Base-by-base conservation (phyloP, 2,888 invertebrate genomes). In the Rhamphomyia laevipes region DNA sequence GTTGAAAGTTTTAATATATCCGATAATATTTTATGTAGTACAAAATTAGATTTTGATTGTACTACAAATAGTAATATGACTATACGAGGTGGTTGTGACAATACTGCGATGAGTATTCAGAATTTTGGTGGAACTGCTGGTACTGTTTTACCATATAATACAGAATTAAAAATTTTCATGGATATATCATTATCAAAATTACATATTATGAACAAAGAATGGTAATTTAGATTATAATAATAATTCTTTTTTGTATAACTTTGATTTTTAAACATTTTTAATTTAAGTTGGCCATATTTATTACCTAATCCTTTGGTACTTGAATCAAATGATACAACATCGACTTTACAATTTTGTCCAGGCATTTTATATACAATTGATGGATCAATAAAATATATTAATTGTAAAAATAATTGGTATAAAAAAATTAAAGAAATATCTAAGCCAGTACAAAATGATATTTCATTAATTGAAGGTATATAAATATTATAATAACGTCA, bases 231-330 rank as follows among this genome's bases (percentile, higher is more conserved):
- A 7, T 23, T 18, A 43, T 37, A 6, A 16, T 3, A 18, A 10
- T 18, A 46, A 49, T 45, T 40, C 3, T 13, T 13, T 11, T 45
- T 21, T 23, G 10, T 44, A 35, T 17, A 17, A 12, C 46, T 23
- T 18, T 23, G 12, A 27, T 54, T 48, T 42, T 42, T 15, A 38
- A 21, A 15, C 37, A 40, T 37, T 37, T 35, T 11, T 12, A 37
- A 31, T 44, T 43, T 55, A 65, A 47, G 58, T 60, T n/a, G 61
- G 4, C 38, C 59, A 52, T 60, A 66, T 55, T 53, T 68, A 15
- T 56, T 61, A 51, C 62, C 66, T 48, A 67, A 69, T 65, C 69
- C 68, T 45, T 58, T 68, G 38, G 57, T 68, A 52, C 59, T 63
- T 23, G 64, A 66, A 45, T 58, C 60, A 40, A 60, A 61, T 53